phyloP scores from a whole-genome alignment of 2,888 invertebrate species.

The Halictus ligatus region DNA sequence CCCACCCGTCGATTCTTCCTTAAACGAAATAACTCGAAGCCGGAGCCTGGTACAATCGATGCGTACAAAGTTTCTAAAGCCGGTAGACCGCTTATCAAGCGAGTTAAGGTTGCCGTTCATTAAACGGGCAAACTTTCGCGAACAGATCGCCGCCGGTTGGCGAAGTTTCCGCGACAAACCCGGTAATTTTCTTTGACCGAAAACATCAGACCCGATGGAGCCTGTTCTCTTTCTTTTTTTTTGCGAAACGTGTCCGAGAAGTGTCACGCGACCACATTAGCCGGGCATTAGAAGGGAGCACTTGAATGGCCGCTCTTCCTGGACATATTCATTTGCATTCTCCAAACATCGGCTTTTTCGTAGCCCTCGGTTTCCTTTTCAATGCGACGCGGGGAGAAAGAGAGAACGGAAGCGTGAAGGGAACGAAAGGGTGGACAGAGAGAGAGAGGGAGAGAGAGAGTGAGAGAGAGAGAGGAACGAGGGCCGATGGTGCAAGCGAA shows the following conservation, averaged over 20 bases:
- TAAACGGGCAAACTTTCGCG: neutral
- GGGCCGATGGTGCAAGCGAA: constrained; percentile 36
- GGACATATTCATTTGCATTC: constrained; percentile 61
- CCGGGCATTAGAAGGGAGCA: constrained; percentile 35
- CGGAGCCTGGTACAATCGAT: neutral
- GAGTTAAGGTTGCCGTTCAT: neutral
- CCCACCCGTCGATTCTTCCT: neutral
- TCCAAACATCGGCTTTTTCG: constrained; percentile 65
- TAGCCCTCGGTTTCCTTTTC: constrained; percentile 52
- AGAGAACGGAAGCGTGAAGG: constrained; percentile 26
- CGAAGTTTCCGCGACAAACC: neutral
- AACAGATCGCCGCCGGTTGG: neutral
- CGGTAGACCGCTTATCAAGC: neutral
- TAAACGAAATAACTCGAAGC: neutral
- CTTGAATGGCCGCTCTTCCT: constrained; percentile 32
- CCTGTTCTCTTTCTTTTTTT: neutral
- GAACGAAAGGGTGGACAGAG: constrained; percentile 20
- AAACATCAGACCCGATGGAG: neutral
- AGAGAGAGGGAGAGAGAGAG: constrained; percentile 30
- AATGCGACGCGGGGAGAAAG: constrained; percentile 40
- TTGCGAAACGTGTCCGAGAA: constrained; percentile 31
- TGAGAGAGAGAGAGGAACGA: constrained; percentile 30
- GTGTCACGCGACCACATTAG: constrained; percentile 20
- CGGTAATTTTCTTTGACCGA: neutral
- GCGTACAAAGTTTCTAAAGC: neutral